These are phyloP conservation scores for Phortica variegata DNA, from an alignment of 1,140 invertebrate species.

Conservation along the genomic window DNA sequence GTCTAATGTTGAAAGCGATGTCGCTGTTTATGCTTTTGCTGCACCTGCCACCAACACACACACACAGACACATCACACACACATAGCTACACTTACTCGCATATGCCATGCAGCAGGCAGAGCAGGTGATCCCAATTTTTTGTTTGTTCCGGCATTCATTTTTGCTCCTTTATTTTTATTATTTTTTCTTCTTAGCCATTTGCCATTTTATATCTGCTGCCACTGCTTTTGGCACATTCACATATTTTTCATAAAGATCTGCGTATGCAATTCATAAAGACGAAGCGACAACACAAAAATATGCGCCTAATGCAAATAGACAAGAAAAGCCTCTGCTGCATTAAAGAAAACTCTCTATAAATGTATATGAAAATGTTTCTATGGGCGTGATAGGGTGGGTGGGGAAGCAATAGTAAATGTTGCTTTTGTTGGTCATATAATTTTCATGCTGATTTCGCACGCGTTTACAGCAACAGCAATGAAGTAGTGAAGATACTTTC, in stretches of 20 bases:
- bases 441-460: no score
- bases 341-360: slow-evolving; percentile 1
- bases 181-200: slow-evolving; percentile 16
- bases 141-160: background rate
- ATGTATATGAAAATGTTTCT: no score
- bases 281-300: slow-evolving; percentile 13
- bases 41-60: slow-evolving; percentile 38
- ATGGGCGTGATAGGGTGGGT: no score
- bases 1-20: slow-evolving; percentile 13
- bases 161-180: slow-evolving; percentile 39
- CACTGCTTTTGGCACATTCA: background rate
- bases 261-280: no score
- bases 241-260: background rate
- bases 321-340: slow-evolving; percentile 35
- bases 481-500: no score
- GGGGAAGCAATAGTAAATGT: no score
- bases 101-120: slow-evolving; percentile 30
- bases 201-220: no score
- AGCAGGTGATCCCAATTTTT: slow-evolving; percentile 50
- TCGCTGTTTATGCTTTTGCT: slow-evolving; percentile 28
- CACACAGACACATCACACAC: slow-evolving; percentile 17
- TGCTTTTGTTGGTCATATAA: no score
- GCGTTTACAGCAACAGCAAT: no score
- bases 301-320: slow-evolving; percentile 45
- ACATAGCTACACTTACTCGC: slow-evolving; percentile 15